These are phyloP conservation scores for Gambelia wislizenii DNA, from an alignment of 2,797 vertebrate species.

Conservation along the genomic window DNA sequence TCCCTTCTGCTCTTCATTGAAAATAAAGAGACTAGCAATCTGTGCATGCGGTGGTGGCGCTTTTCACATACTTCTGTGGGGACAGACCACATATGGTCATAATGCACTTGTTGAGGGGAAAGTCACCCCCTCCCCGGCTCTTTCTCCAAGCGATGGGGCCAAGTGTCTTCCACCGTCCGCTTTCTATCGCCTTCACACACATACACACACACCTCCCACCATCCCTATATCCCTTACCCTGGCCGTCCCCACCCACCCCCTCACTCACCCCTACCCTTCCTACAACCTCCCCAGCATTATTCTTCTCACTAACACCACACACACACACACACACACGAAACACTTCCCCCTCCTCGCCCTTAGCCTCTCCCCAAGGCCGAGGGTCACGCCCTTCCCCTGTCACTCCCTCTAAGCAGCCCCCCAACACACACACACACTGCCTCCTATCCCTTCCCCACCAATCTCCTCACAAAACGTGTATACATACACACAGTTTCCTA, in stretches of 20 bases:
- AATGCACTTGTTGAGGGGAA: background rate
- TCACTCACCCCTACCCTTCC: background rate
- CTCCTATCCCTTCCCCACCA: background rate
- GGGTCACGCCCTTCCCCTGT: slow-evolving; percentile 28
- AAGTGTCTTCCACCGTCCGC: background rate
- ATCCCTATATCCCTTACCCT: background rate
- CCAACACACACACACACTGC: no score
- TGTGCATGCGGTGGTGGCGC: no score
- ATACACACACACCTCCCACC: background rate
- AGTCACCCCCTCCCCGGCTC: background rate
- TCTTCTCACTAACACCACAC: background rate
- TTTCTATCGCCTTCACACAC: background rate
- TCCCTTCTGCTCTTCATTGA: background rate
- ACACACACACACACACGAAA: background rate
- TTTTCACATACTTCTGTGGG: background rate
- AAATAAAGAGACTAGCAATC: background rate
- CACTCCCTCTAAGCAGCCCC: background rate
- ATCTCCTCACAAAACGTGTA: no score
- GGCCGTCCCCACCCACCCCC: background rate
- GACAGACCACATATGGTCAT: background rate
- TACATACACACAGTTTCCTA: background rate
- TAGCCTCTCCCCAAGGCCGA: background rate
- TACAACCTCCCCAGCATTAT: background rate
- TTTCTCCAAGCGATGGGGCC: background rate
- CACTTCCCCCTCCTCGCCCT: background rate